Evolutionary conservation across 2,797 vertebrate genomes (phyloP).

Genomic region (Nyctibius grandis): DNA sequence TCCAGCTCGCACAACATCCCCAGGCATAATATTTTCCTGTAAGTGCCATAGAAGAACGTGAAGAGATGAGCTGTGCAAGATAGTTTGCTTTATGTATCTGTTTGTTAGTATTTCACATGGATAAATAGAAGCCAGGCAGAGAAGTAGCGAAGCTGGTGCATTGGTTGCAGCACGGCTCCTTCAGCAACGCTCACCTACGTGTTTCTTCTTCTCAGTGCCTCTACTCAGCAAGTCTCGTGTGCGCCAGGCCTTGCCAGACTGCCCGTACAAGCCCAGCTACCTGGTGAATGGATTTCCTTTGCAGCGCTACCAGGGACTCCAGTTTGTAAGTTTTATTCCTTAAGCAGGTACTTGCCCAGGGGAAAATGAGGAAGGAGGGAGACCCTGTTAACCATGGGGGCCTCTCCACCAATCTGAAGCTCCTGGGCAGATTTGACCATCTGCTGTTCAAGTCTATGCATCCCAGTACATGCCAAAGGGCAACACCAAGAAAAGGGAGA

Average conservation of each 20-base stretch:
- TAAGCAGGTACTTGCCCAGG: background rate
- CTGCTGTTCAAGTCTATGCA: background rate
- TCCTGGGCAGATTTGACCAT: background rate
- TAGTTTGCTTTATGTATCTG: background rate
- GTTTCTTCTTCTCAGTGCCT: slow-evolving; percentile 75
- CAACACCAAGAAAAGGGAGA: background rate
- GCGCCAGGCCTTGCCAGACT: slow-evolving; percentile 81
- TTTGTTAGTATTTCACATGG: background rate
- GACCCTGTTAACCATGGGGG: background rate
- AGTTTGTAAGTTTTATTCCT: slow-evolving; percentile 83
- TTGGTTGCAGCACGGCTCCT: background rate
- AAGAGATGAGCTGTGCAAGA: background rate
- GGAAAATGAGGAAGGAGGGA: background rate
- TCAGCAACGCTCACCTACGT: background rate
- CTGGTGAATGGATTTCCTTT: slow-evolving; percentile 82
- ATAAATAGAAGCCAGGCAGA: background rate
- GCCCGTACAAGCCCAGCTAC: slow-evolving; percentile 90
- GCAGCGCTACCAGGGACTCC: slow-evolving; percentile 91
- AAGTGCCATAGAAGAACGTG: background rate
- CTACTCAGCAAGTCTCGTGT: slow-evolving; percentile 78
- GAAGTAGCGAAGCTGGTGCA: background rate
- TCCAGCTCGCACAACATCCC: background rate
- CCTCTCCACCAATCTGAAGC: background rate
- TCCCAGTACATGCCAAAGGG: background rate
- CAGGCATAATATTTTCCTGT: background rate